These are phyloP conservation scores for Aquatica leii DNA, from an alignment of 2,888 invertebrate species.

Conservation along the genomic window DNA sequence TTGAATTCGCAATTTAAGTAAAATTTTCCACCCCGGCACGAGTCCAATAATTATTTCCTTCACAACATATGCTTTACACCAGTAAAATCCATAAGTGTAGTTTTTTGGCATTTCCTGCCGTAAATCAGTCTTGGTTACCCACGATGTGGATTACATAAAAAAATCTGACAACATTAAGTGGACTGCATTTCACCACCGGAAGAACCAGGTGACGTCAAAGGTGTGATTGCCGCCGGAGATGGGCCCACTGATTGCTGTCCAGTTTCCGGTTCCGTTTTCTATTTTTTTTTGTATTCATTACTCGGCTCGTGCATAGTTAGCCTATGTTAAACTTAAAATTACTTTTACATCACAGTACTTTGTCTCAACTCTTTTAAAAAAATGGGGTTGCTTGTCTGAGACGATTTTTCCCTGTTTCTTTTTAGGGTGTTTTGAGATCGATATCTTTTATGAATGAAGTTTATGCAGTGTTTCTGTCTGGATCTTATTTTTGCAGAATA, in stretches of 20 bases:
- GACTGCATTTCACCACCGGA: slow-evolving; percentile 47
- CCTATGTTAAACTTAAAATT: background rate
- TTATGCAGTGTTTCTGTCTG: background rate
- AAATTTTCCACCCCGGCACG: background rate
- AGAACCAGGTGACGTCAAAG: slow-evolving; percentile 53
- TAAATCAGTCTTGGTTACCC: too few relatives aligned
- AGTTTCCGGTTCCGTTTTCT: slow-evolving; percentile 57
- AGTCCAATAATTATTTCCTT: background rate
- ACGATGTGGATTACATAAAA: too few relatives aligned
- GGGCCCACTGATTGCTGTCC: slow-evolving; percentile 56
- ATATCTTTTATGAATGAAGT: slow-evolving; percentile 27
- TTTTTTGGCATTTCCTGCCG: slow-evolving; percentile 3
- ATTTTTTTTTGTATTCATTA: slow-evolving; percentile 24
- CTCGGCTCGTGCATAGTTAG: background rate
- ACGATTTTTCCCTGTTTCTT: slow-evolving; percentile 19
- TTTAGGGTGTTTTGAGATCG: slow-evolving; percentile 19
- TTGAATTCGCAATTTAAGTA: too few relatives aligned
- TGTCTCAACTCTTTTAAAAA: slow-evolving; percentile 15
- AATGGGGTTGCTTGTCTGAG: slow-evolving; percentile 25
- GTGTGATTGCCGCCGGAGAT: slow-evolving; percentile 59
- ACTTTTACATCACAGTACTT: too few relatives aligned
- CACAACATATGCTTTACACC: slow-evolving; percentile 1
- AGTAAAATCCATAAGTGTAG: too few relatives aligned
- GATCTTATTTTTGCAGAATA: slow-evolving; percentile 9
- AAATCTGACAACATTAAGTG: slow-evolving; percentile 30